Percentiles rank a stretch among this genome's conserved stretches.
Conservation (phyloP, 2,113 vertebrate species). For the Okapia johnstoni region DNA sequence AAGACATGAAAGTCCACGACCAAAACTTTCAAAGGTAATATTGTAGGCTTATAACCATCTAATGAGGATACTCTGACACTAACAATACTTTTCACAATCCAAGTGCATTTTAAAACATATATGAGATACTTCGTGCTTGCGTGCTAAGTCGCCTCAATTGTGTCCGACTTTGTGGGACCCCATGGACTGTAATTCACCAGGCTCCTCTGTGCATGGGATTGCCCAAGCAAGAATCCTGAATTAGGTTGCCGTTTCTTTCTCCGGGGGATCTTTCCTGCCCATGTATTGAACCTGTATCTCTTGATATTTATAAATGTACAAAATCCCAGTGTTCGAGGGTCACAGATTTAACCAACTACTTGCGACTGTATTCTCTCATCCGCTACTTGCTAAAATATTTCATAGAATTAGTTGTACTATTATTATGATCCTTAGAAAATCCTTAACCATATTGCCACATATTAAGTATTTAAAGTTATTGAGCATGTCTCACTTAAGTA, state of each 20-base stretch:
- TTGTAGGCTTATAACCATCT: not conserved
- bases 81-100: not conserved
- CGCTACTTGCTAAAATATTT: not conserved
- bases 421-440: not conserved
- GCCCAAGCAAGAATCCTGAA: not conserved
- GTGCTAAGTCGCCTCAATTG: not conserved
- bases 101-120: not conserved
- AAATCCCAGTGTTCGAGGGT: not conserved
- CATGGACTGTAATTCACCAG: not conserved
- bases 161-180: fast-evolving
- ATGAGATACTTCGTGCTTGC: not conserved
- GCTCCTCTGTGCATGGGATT: not conserved
- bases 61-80: not conserved
- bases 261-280: not conserved
- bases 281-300: not conserved
- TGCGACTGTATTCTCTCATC: not conserved
- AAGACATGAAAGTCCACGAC: not conserved
- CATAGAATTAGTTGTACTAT: not conserved
- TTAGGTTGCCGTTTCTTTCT: not conserved
- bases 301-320: not conserved
- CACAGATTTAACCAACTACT: not conserved
- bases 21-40: not conserved
- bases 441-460: not conserved
- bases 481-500: not conserved
- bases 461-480: not conserved